These are phyloP conservation scores for Ascidia mentula DNA, from an alignment of 23 tunicate genomes.

Conservation along the genomic window DNA sequence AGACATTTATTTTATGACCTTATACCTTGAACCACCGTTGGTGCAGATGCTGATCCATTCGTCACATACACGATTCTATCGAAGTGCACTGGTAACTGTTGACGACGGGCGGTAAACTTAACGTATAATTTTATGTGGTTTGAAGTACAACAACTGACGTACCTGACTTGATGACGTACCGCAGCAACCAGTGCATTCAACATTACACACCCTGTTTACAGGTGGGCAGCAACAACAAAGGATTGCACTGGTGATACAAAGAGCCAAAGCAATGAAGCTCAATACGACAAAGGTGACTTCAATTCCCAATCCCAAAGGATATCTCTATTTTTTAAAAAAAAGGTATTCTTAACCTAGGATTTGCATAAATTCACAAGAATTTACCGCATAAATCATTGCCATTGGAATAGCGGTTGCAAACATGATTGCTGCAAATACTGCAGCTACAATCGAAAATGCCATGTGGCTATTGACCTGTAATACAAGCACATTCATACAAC, in stretches of 20 bases:
- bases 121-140: too few relatives aligned
- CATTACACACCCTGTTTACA: neutral
- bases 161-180: neutral
- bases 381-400: neutral
- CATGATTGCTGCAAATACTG: neutral
- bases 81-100: too few relatives aligned
- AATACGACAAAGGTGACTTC: neutral
- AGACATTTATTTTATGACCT: too few relatives aligned
- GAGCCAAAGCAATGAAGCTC: neutral
- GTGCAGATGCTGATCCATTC: too few relatives aligned
- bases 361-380: too few relatives aligned
- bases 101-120: too few relatives aligned
- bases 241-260: neutral
- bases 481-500: too few relatives aligned
- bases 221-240: neutral
- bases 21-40: too few relatives aligned
- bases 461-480: neutral
- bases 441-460: neutral
- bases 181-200: neutral
- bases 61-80: too few relatives aligned
- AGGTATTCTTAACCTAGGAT: too few relatives aligned
- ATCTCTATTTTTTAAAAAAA: too few relatives aligned
- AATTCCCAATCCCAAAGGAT: neutral
- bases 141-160: too few relatives aligned
- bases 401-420: neutral